phyloP scores from a whole-genome alignment of 2,113 vertebrate genomes.

The Coryphaenoides rupestris region DNA sequence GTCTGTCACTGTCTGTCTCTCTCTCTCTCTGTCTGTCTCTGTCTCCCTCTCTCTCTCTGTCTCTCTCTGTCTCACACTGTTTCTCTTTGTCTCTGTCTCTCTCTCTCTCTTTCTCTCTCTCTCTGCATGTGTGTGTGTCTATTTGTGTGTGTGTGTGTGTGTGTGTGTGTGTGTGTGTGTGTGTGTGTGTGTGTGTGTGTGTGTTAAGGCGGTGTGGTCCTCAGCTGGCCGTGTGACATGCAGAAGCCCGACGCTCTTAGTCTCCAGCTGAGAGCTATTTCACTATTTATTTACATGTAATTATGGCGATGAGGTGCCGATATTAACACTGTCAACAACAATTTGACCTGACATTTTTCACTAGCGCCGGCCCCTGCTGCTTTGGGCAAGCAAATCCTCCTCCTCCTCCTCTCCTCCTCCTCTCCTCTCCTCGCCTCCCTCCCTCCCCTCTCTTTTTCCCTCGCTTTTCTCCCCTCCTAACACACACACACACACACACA shows the following conservation, averaged over 20 bases:
- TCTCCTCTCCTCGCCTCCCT: conserved; percentile 35
- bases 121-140: conserved; percentile 12
- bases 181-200: conserved; percentile 26
- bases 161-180: conserved; percentile 20
- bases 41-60: conserved; percentile 27
- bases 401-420: conserved; percentile 37
- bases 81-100: conserved; percentile 4
- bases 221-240: conserved; percentile 85
- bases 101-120: conserved; percentile 2
- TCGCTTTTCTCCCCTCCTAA: conserved; percentile 23
- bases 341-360: conserved; percentile 99
- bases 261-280: conserved; percentile 99
- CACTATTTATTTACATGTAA: conserved; percentile 99
- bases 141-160: conserved; percentile 5
- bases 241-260: conserved; percentile 73
- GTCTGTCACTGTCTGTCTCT: conserved; percentile 13
- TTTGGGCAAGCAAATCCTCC: conserved; percentile 64
- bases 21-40: neutral
- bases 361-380: conserved; percentile 81
- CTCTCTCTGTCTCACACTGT: conserved; percentile 4
- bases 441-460: conserved; percentile 25
- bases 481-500: conserved; percentile 25
- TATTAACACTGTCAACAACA: conserved; percentile 99
- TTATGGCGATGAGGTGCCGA: conserved; percentile 99
- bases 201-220: conserved; percentile 69